Evolutionary conservation across 2,888 invertebrate genomes (phyloP), one percentile per base, ranked within the genome.

Genomic region (Anagyrus pseudococci): DNA sequence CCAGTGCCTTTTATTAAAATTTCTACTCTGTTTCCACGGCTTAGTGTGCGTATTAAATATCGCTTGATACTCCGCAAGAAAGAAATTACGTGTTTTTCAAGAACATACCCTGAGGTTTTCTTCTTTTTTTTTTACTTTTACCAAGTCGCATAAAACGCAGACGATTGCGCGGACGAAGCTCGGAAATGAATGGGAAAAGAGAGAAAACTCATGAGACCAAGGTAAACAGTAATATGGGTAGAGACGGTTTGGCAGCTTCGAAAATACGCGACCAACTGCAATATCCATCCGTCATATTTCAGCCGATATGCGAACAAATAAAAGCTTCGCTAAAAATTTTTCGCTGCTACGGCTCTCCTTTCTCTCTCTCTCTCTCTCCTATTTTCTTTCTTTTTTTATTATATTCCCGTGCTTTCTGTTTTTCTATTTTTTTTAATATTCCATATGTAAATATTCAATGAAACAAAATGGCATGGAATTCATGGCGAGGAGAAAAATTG

Each of bases 221-320:
- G 56, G 70, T 67, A 73, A 73, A 73, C 66, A 71, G 66, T 69
- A 71, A 69, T 72, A 71, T 68, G 66, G 49, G 54, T 53, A 68
- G 44, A 52, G 57, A 8, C 13, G 46, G 54, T 60, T 50, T 23
- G 17, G 48, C 41, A 44, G 19, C 15, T 46, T 47, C 46, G 25
- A n/a, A 44, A 61, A 33, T 41, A 41, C 15, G 17, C 44, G n/a
- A 44, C 17, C 22, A n/a, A 26, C 22, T 47, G 48, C 47, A 60
- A 54, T 48, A 60, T 48, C 41, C 33, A 48, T 19, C 44, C 19
- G 4, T 10, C 33, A 37, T 2, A 8, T 37, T 37, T 37, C 33
- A 4, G 10, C 33, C 10, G 33, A 15, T 2, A 15, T 13, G 33
- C 3, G 8, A 37, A 8, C n/a, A n/a, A n/a, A n/a, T n/a, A n/a